Conservation (phyloP, 2,888 invertebrate species). For the Dynastes hyllus region DNA sequence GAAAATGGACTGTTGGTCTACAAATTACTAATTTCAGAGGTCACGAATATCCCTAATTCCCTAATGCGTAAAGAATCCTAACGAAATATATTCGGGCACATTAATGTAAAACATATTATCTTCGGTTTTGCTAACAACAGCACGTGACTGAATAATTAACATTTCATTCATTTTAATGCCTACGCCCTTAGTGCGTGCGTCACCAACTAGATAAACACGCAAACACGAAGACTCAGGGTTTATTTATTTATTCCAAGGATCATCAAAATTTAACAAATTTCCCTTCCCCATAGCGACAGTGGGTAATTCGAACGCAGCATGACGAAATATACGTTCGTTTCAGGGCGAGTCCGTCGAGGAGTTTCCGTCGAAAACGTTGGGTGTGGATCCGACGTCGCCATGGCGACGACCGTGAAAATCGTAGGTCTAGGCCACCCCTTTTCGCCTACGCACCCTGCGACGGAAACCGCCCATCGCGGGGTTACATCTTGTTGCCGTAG, state of each 20-base stretch:
- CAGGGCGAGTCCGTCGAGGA: constrained; percentile 50
- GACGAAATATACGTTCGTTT: constrained; percentile 41
- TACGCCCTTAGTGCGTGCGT: neutral
- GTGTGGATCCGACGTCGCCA: constrained; percentile 56
- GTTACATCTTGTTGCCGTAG: constrained; percentile 47
- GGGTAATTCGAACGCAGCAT: constrained; percentile 53
- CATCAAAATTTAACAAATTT: constrained; percentile 23
- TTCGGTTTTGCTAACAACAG: too few relatives aligned
- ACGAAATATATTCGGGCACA: too few relatives aligned
- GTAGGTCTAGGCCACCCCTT: constrained; percentile 61
- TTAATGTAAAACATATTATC: too few relatives aligned
- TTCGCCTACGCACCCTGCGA: constrained; percentile 57
- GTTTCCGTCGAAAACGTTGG: constrained; percentile 51
- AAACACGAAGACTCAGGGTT: neutral
- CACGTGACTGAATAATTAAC: neutral
- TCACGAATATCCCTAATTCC: too few relatives aligned
- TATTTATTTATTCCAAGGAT: neutral
- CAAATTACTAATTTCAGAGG: too few relatives aligned
- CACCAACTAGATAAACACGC: constrained; percentile 17
- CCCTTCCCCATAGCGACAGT: constrained; percentile 1
- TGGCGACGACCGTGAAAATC: constrained; percentile 59
- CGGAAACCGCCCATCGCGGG: constrained; percentile 57
- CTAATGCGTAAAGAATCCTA: too few relatives aligned
- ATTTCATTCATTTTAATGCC: constrained; percentile 8
- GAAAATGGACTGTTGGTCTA: too few relatives aligned